These are phyloP conservation scores for Orthosia incerta DNA, from an alignment of 2,888 invertebrate genomes.

Conservation along the genomic window DNA sequence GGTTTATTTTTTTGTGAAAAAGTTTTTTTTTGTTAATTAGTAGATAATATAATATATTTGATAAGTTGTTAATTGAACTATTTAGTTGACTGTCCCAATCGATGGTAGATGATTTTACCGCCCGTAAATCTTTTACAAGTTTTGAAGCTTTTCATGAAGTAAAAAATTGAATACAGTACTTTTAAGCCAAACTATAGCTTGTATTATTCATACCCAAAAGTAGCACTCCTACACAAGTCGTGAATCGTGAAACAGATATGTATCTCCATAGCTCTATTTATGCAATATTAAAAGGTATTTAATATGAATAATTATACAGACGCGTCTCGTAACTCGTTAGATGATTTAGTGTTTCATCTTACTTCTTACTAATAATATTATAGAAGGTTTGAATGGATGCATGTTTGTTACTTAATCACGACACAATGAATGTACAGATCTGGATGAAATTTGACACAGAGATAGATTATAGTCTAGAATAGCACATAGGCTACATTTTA, in stretches of 20 bases:
- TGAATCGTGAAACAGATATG: constrained; percentile 16
- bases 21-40: too few species aligned
- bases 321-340: constrained; percentile 18
- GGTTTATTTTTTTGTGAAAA: too few species aligned
- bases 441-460: too few species aligned
- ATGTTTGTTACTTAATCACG: too few species aligned
- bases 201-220: constrained; percentile 2
- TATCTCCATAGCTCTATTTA: neutral
- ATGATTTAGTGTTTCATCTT: constrained; percentile 29
- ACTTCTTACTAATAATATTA: too few species aligned
- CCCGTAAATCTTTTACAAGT: too few species aligned
- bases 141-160: neutral
- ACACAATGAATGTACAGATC: too few species aligned
- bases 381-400: too few species aligned
- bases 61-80: neutral
- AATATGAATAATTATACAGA: constrained; percentile 29
- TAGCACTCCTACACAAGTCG: neutral
- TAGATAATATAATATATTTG: neutral
- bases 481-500: too few species aligned
- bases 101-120: neutral
- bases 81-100: neutral
- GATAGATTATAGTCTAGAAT: too few species aligned
- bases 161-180: neutral
- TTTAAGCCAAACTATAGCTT: neutral
- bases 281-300: constrained; percentile 34